These are phyloP conservation scores for Bagarius yarrelli DNA, from an alignment of 2,113 vertebrate species.

Conservation along the genomic window DNA sequence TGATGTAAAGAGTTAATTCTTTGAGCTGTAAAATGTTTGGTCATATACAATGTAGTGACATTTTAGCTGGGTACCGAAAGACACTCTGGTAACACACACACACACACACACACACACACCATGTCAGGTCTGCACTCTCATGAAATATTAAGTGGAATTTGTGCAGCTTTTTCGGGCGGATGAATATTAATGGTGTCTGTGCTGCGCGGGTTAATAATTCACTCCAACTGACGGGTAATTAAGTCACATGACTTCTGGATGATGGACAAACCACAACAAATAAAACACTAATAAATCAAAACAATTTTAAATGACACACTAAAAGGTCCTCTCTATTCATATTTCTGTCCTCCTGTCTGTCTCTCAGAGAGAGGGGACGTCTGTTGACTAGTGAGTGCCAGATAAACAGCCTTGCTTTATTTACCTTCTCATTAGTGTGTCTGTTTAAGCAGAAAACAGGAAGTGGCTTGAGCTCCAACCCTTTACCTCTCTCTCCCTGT, in stretches of 20 bases:
- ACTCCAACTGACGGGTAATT: constrained; percentile 65
- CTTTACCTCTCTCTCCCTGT: not conserved
- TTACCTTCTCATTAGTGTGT: constrained; percentile 31
- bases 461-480: constrained; percentile 20
- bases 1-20: not conserved
- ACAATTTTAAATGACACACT: not conserved
- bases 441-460: constrained; percentile 34
- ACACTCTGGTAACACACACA: constrained; percentile 17
- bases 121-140: constrained; percentile 51
- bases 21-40: not conserved
- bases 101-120: constrained; percentile 57
- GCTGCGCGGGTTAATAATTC: constrained; percentile 68
- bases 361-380: constrained; percentile 43
- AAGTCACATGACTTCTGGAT: constrained; percentile 55
- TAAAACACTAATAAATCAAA: not conserved
- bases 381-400: constrained; percentile 52
- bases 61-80: not conserved
- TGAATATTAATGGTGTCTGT: constrained; percentile 68
- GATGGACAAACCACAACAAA: constrained; percentile 50
- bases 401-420: constrained; percentile 34
- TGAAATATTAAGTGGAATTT: constrained; percentile 68
- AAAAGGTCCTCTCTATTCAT: constrained; percentile 6
- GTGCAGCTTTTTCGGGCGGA: constrained; percentile 35
- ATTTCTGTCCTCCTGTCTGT: constrained; percentile 2
- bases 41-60: not conserved